A percentile compares a stretch with the other conserved stretches of the same genome.
Evolutionary conservation across 2,113 vertebrate genomes (phyloP).

Genomic region (Mormyrus iriodes): DNA sequence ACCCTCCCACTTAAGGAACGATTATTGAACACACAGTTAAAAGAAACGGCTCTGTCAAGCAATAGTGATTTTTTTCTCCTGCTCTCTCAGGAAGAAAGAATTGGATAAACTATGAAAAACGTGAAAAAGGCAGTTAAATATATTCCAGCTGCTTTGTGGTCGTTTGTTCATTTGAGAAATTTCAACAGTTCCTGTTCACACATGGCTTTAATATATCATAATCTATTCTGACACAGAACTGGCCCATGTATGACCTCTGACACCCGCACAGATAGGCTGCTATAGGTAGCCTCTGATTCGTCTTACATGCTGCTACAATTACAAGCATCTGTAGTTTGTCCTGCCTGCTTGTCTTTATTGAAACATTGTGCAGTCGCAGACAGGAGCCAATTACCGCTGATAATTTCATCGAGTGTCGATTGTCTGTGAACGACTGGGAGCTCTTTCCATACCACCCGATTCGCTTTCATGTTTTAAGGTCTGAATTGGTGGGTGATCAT

Average conservation of each 20-base stretch:
- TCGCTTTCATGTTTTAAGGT: slow-evolving; percentile 5
- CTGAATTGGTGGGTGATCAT: background rate
- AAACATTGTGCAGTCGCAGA: background rate
- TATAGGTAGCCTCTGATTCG: background rate
- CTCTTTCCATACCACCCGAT: background rate
- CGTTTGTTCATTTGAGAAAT: slow-evolving; percentile 2
- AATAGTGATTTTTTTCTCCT: background rate
- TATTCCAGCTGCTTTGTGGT: slow-evolving; percentile 1
- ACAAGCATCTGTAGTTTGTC: slow-evolving; percentile 17
- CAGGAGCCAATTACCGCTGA: slow-evolving; percentile 4
- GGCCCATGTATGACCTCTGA: background rate
- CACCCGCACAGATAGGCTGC: background rate
- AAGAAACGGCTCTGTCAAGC: background rate
- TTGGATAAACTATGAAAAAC: background rate
- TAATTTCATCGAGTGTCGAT: background rate
- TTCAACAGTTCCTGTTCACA: background rate
- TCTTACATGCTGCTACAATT: background rate
- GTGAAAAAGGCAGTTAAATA: background rate
- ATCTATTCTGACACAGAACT: background rate
- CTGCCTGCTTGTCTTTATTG: slow-evolving; percentile 7
- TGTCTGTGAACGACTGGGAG: background rate
- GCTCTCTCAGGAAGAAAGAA: background rate
- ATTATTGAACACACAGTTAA: background rate
- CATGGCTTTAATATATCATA: slow-evolving; percentile 10
- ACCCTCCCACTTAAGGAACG: background rate